These are phyloP conservation scores for Disparrhopalites patrizii DNA, from an alignment of 2,888 invertebrate species.

Conservation along the genomic window DNA sequence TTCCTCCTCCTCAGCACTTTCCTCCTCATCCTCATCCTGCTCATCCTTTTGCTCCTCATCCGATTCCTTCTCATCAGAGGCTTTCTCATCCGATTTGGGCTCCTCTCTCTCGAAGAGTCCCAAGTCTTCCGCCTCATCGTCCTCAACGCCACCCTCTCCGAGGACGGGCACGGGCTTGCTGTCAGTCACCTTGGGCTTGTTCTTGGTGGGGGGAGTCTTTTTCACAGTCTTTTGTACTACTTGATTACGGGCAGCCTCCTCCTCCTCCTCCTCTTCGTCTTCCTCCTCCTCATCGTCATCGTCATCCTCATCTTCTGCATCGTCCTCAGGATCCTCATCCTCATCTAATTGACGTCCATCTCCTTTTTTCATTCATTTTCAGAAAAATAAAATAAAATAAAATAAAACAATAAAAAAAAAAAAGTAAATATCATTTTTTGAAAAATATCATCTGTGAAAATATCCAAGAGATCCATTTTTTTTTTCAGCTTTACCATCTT, in stretches of 20 bases:
- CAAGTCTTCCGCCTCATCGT: conserved; percentile 48
- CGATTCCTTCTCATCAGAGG: conserved; percentile 37
- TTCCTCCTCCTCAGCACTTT: conserved; percentile 37
- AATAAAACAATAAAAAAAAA: not conserved
- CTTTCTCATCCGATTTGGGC: conserved; percentile 43
- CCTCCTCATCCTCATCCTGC: conserved; percentile 41
- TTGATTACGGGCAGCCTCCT: conserved; percentile 36
- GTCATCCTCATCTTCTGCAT: conserved; percentile 40
- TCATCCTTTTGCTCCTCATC: conserved; percentile 39
- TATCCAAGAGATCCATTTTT: not conserved
- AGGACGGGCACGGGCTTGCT: conserved; percentile 46
- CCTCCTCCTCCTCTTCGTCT: conserved; percentile 45
- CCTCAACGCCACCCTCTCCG: conserved; percentile 45
- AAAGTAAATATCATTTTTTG: not conserved
- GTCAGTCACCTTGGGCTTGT: conserved; percentile 27
- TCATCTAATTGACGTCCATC: conserved; percentile 35
- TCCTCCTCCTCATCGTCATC: conserved; percentile 46
- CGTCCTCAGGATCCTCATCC: conserved; percentile 39
- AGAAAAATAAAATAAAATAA: not conserved
- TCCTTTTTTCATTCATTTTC: conserved; percentile 9
- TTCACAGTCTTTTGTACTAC: not conserved
- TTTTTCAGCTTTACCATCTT: not conserved
- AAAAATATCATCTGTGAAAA: not conserved
- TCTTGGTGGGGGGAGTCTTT: conserved; percentile 1
- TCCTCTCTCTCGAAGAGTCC: conserved; percentile 42